phyloP scores from a whole-genome alignment of 1,140 invertebrate species.

The Bombus vancouverensis region DNA sequence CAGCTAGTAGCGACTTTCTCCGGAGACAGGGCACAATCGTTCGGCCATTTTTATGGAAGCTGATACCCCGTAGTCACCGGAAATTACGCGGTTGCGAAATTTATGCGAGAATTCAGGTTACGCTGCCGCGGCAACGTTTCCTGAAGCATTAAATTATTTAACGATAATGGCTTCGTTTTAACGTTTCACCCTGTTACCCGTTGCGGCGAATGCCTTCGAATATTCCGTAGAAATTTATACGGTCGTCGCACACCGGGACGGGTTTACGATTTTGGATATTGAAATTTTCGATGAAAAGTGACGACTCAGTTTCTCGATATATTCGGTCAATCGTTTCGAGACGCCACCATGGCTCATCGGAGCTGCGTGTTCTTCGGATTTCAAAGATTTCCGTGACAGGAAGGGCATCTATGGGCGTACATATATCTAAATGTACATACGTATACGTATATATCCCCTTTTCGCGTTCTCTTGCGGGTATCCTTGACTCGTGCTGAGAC shows the following conservation, averaged over 20 bases:
- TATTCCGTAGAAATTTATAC: neutral
- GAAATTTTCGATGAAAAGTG: slow-evolving; percentile 5
- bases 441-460: neutral
- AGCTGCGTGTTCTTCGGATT: slow-evolving; percentile 1
- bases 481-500: slow-evolving; percentile 38
- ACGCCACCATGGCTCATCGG: neutral
- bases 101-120: slow-evolving; percentile 25
- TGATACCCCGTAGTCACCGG: slow-evolving; percentile 8
- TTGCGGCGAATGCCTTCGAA: slow-evolving; percentile 3
- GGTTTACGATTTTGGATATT: neutral
- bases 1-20: neutral
- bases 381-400: slow-evolving; percentile 18
- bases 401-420: neutral
- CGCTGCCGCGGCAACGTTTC: slow-evolving; percentile 10
- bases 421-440: neutral
- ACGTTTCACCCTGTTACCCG: neutral
- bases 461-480: slow-evolving; percentile 42
- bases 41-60: slow-evolving; percentile 15
- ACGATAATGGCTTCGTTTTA: slow-evolving; percentile 34
- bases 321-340: neutral
- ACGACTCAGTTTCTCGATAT: neutral
- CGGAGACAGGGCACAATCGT: neutral
- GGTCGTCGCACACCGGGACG: too few species aligned
- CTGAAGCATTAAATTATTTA: slow-evolving; percentile 37
- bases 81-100: slow-evolving; percentile 31